phyloP scores from a whole-genome alignment of 2,797 vertebrate species.

The Lutjanus argentimaculatus region DNA sequence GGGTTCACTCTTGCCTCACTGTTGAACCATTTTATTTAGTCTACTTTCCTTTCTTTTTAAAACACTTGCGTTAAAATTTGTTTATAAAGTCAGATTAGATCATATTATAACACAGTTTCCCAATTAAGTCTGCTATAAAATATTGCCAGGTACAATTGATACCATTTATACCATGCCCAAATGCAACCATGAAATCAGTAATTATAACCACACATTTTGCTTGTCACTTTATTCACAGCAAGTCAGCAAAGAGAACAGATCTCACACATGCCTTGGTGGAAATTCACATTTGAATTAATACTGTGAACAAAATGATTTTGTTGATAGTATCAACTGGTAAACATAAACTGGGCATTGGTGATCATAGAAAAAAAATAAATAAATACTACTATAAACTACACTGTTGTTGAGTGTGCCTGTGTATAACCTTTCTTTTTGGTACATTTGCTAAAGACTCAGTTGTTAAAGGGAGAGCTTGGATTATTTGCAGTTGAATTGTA shows the following conservation, averaged over 20 bases:
- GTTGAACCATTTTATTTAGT: constrained; percentile 17
- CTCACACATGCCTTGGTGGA: background rate
- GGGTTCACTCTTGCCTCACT: constrained; percentile 22
- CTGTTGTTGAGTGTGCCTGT: background rate
- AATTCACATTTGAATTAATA: background rate
- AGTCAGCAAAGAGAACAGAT: background rate
- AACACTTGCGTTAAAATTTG: background rate
- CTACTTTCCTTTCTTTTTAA: background rate
- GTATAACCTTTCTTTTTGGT: background rate
- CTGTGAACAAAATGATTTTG: background rate
- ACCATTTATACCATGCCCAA: background rate
- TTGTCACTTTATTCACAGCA: background rate
- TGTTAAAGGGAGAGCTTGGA: background rate
- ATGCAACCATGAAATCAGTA: constrained; percentile 10
- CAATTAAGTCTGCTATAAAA: background rate
- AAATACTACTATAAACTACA: too few species aligned
- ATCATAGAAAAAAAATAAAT: background rate
- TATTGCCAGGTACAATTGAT: background rate
- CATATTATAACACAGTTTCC: background rate
- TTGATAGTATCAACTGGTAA: background rate
- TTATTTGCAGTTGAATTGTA: too few species aligned
- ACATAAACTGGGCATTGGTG: too few species aligned
- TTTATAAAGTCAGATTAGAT: background rate
- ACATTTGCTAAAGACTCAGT: constrained; percentile 1
- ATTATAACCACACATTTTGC: constrained; percentile 6